Percentiles rank a stretch among this genome's conserved stretches.
Evolutionary conservation across 2,797 vertebrate species (phyloP).

Genomic region (Gastrophryne carolinensis): DNA sequence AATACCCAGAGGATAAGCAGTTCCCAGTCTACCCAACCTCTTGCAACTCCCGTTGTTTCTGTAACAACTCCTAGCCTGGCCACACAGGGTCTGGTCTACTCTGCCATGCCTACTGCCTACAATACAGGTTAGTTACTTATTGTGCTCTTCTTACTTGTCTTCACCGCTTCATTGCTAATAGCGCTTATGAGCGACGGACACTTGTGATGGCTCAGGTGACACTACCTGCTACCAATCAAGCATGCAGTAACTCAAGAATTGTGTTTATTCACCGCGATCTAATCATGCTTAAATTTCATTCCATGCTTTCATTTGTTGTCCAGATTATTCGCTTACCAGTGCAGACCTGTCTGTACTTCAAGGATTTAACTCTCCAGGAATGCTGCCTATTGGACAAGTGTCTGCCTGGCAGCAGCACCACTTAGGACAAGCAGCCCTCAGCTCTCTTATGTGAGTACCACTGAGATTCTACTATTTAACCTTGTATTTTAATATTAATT

Average conservation of each 20-base stretch:
- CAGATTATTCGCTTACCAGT: slow-evolving; percentile 96
- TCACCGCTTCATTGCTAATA: too few relatives aligned
- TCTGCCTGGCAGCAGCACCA: slow-evolving; percentile 99
- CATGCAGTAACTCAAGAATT: too few relatives aligned
- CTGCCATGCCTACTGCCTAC: slow-evolving; percentile 94
- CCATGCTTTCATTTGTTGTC: slow-evolving; percentile 30
- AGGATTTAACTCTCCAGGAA: slow-evolving; percentile 91
- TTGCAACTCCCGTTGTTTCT: slow-evolving; percentile 95
- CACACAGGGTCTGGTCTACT: slow-evolving; percentile 91
- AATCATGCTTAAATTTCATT: too few relatives aligned
- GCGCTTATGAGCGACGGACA: too few relatives aligned
- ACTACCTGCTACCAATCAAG: too few relatives aligned
- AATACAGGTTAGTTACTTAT: slow-evolving; percentile 82
- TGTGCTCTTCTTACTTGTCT: too few relatives aligned
- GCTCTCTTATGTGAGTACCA: slow-evolving; percentile 94
- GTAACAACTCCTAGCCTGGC: slow-evolving; percentile 96
- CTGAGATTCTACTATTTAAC: not conserved
- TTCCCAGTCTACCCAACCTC: slow-evolving; percentile 87
- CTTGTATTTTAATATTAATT: not conserved
- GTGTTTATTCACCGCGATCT: too few relatives aligned
- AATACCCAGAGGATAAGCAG: slow-evolving; percentile 93
- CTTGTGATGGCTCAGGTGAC: too few relatives aligned
- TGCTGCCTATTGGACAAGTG: slow-evolving; percentile 92
- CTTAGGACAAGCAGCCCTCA: slow-evolving; percentile 90
- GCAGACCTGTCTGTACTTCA: slow-evolving; percentile 94